Evolutionary conservation across 1,140 invertebrate genomes (phyloP), one percentile per base, ranked within the genome.

Genomic region (Drosophila ercepeae): DNA sequence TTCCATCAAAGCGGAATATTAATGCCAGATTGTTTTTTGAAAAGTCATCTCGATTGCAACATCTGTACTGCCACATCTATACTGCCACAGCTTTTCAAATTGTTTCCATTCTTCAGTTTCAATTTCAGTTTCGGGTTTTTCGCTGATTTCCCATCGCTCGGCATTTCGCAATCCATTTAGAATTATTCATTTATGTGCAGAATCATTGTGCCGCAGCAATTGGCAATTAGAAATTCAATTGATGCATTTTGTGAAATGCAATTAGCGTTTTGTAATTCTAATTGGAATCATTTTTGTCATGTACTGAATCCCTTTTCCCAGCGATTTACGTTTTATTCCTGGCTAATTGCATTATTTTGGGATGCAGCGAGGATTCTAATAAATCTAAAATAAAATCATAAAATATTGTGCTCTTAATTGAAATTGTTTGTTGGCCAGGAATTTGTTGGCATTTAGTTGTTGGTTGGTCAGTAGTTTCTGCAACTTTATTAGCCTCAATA

Each of bases 171-270:
- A 72, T 67, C 18, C 57, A 55, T 50, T 55, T 60, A 39, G 45
- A 76, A 77, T 69, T 67, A 70, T 70, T 59, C 50, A 78, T 75
- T 79, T 71, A 75, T 79, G 64, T 59, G 57, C 60, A 51, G 57
- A 79, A 59, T 61, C 63, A 65, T 78, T 73, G 68, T 61, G 68
- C 69, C 44, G 55, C 48, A 32, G 52, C 54, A 60, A 68, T 69
- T 69, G 72, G 39, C 72, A 86, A 84, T 84, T 84, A 86, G 21
- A 79, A 76, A 84, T 84, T 81, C 81, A 73, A 81, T 81, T 77
- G 42, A 73, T 81, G 76, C 75, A 73, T 77, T 81, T 74, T 76
- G 61, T 73, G 64, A 84, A 86, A 86, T 74, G 76, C 58, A 84
- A 84, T 84, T 86, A 76, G 81, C 67, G 57, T 81, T 78, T 76